These are phyloP conservation scores for Chelonia mydas DNA, from an alignment of 2,797 vertebrate genomes.

Conservation along the genomic window DNA sequence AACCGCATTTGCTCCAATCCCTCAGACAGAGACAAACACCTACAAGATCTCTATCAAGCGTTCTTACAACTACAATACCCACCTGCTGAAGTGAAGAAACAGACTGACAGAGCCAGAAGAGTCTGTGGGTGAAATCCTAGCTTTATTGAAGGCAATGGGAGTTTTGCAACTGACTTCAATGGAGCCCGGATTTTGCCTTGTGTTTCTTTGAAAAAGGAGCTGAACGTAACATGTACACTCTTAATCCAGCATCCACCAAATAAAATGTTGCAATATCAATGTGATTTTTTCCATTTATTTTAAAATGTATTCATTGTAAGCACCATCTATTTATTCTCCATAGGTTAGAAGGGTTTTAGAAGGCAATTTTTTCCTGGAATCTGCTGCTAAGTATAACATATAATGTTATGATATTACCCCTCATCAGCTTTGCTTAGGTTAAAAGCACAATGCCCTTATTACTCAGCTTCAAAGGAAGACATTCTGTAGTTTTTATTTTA, in stretches of 20 bases:
- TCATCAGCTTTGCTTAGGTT: neutral
- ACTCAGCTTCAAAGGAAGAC: neutral
- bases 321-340: neutral
- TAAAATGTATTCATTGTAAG: neutral
- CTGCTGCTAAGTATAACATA: neutral
- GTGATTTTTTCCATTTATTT: neutral
- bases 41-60: too few species aligned
- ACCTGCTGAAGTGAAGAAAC: too few species aligned
- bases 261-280: neutral
- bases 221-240: neutral
- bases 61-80: too few species aligned
- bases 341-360: neutral
- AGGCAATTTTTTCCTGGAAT: neutral
- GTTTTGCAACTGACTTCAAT: neutral
- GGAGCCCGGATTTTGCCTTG: neutral
- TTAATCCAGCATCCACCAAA: neutral
- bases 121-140: neutral
- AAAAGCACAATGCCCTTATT: neutral
- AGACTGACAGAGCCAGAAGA: too few species aligned
- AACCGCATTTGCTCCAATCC: too few species aligned
- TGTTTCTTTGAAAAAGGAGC: constrained; percentile 3
- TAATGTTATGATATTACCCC: neutral
- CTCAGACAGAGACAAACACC: too few species aligned
- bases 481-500: neutral
- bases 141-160: neutral